phyloP scores from a whole-genome alignment of 2,888 invertebrate genomes.

The Monochamus alternatus region DNA sequence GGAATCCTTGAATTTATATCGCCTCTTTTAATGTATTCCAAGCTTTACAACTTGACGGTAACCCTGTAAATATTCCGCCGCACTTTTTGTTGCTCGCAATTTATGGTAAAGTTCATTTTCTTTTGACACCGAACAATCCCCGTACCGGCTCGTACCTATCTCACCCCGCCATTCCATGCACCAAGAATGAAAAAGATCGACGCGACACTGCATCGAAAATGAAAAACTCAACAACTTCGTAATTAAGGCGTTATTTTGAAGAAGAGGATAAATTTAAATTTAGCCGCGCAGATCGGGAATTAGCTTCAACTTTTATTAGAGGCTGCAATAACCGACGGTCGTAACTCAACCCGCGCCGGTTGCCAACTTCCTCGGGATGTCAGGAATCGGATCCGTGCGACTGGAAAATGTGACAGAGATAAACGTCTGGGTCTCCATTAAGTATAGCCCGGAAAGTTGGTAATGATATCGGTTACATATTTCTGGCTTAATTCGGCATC shows the following conservation, averaged over 20 bases:
- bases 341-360: neutral
- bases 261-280: slow-evolving; percentile 1
- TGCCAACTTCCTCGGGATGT: neutral
- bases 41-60: no score
- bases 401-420: neutral
- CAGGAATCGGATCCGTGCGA: neutral
- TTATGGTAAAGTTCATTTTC: no score
- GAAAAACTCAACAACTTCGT: neutral
- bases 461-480: no score
- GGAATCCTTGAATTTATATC: no score
- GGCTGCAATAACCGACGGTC: neutral
- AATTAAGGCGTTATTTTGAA: slow-evolving; percentile 6
- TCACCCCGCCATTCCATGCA: neutral
- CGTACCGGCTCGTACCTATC: neutral
- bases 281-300: slow-evolving; percentile 6
- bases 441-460: no score
- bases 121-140: no score
- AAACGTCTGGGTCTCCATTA: no score
- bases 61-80: no score
- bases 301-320: slow-evolving; percentile 4
- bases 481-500: no score
- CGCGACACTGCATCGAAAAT: neutral
- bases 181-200: neutral
- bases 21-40: no score
- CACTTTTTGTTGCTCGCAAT: no score